Evolutionary conservation across 1,140 invertebrate genomes (phyloP).

Genomic region (Centruroides vittatus): DNA sequence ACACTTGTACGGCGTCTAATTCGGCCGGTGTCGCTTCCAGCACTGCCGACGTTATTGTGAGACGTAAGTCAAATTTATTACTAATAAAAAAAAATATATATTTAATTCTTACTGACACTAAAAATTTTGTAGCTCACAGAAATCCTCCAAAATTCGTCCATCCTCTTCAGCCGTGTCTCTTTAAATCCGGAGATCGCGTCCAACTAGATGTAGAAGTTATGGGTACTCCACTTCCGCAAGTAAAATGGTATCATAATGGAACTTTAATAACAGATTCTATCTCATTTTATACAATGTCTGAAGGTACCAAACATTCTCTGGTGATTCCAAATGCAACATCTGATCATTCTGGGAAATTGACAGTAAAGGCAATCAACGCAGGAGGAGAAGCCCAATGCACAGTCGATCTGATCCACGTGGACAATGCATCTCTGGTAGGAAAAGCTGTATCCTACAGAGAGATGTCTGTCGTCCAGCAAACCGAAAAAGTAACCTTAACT

Average conservation of each 20-base stretch:
- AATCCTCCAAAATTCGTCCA: slow-evolving; percentile 58
- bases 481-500: slow-evolving; percentile 1
- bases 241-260: slow-evolving; percentile 65
- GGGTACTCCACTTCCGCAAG: slow-evolving; percentile 59
- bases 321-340: slow-evolving; percentile 53
- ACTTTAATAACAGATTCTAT: slow-evolving; percentile 30
- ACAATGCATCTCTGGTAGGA: slow-evolving; percentile 30
- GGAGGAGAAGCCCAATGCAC: slow-evolving; percentile 62
- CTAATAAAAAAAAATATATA: no score
- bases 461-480: slow-evolving; percentile 5
- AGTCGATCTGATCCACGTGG: slow-evolving; percentile 55
- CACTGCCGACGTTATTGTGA: no score
- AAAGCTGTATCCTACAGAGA: slow-evolving; percentile 3
- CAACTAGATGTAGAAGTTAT: slow-evolving; percentile 66
- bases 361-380: slow-evolving; percentile 51
- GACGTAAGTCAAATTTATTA: no score
- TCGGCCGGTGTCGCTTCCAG: slow-evolving; percentile 47
- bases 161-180: slow-evolving; percentile 57
- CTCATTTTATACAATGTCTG: slow-evolving; percentile 35
- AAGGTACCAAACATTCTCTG: slow-evolving; percentile 48
- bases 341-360: slow-evolving; percentile 51
- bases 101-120: no score
- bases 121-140: no score
- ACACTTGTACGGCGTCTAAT: slow-evolving; percentile 55
- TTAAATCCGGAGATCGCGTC: slow-evolving; percentile 51